A percentile compares a stretch with the other conserved stretches of the same genome.
These are phyloP conservation scores for Plagiodera versicolora DNA, from an alignment of 2,888 invertebrate genomes.

Conservation along the genomic window DNA sequence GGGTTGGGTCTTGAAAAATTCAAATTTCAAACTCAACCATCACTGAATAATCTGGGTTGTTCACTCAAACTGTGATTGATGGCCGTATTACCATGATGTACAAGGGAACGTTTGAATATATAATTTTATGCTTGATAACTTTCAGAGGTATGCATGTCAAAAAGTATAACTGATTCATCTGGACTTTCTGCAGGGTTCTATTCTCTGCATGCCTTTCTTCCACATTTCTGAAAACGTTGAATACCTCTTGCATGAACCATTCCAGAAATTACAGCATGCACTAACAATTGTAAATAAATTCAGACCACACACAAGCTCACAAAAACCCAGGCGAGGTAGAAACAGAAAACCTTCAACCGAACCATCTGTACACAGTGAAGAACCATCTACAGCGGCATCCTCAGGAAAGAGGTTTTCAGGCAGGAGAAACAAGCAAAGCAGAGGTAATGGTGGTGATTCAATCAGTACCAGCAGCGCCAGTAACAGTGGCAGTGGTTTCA, in stretches of 20 bases:
- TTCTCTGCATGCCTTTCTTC: not conserved
- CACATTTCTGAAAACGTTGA: no score
- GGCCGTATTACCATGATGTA: no score
- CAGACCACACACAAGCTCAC: constrained; percentile 52
- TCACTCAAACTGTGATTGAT: no score
- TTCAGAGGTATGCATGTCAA: no score
- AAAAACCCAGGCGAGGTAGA: constrained; percentile 54
- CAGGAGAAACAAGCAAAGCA: constrained; percentile 44
- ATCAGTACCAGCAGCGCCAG: constrained; percentile 45
- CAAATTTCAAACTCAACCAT: no score
- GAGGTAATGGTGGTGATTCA: constrained; percentile 19
- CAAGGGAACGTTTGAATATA: no score
- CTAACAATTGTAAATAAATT: constrained; percentile 54
- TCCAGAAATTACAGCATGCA: constrained; percentile 29
- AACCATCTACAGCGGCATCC: constrained; percentile 51
- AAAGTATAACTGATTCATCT: no score
- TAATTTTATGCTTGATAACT: no score
- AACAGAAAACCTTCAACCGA: constrained; percentile 58
- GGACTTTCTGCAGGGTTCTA: no score
- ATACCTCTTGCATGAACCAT: constrained; percentile 18
- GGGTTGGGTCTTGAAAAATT: no score
- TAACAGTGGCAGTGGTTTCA: constrained; percentile 51
- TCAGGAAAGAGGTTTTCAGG: constrained; percentile 59
- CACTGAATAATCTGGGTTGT: no score
- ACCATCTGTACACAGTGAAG: constrained; percentile 68